Evolutionary conservation across 2,888 invertebrate genomes (phyloP), one percentile per base, ranked within the genome.

Genomic region (Meteorus colon): DNA sequence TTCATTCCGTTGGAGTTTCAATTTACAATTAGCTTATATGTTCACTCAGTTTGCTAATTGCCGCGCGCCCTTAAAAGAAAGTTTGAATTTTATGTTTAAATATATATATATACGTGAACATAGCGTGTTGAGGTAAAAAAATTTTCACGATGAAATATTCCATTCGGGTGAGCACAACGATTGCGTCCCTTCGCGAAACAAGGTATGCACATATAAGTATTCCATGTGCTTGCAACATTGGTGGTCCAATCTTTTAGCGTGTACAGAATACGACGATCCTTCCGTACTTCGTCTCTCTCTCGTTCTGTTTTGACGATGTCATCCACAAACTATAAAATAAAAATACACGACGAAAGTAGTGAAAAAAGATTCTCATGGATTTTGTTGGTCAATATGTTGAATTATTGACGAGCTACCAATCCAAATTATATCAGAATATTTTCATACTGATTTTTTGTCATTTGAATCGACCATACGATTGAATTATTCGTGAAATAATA

Each of bases 1-100:
- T 69, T 77, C 76, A 76, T 73, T 73, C 75, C 62, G 19, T 62
- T 63, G 59, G 74, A 80, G 78, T 80, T 85, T 82, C 83, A 81
- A 83, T 85, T 85, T 82, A 81, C 84, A 85, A 85, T 86, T 85
- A 85, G 81, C 83, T 80, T 79, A 80, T 80, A 84, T 84, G 78
- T 81, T 79, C 79, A 77, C 76, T 81, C 82, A 82, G 83, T 84
- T 83, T 80, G 80, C 84, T 86, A 85, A 86, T 86, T 86, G 82
- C 81, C 81, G 77, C 79, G 67, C 69, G 77, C 55, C 75, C 37
- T 19, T 27, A 62, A 37, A 60, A 70, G 69, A 69, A 69, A 69
- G 69, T 51, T 34, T 19, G n/a, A 55, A 31, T 69, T 55, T 55
- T 55, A 55, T 55, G 55, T 55, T 24, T 55, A 19, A 55, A 55